Evolutionary conservation across 2,113 vertebrate genomes (phyloP), one percentile per base, ranked within the genome.

Genomic region (Urocitellus parryii): DNA sequence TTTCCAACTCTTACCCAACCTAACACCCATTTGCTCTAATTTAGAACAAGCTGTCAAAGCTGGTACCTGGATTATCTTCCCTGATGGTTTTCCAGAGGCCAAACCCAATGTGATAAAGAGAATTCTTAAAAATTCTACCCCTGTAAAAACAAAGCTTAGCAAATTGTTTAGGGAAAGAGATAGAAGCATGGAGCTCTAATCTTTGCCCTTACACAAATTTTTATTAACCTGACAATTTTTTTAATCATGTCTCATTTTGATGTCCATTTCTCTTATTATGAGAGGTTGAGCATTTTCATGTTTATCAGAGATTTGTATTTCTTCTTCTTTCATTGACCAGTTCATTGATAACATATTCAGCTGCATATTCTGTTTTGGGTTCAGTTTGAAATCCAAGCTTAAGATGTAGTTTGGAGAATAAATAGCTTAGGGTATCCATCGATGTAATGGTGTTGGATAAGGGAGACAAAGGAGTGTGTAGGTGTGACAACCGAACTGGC

Each of bases 351-450:
- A 29, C 27, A 32, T 63, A 63, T 61, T 83, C 27, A 29, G 16
- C 10, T 95, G 34, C 32, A 34, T 53, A 13, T 84, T 89, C 70
- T 91, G 51, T 24, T 42, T 81, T 88, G 63, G 14, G 18, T 81
- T 96, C 65, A 88, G 63, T 88, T 84, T 94, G 48, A 87, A 97
- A 92, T 51, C 27, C 63, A 68, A 95, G 24, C 17, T 53, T 78
- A 63, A 90, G 11, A 82, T 74, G 39, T 2, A 88, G 22, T 90
- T 67, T 88, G 6, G 27, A 39, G 74, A 95, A 11, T n/a, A 3
- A 34, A 34, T n/a, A 92, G 58, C n/a, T 58, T 65, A 73, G 4
- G 16, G 13, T 84, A 10, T 16, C 37, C 83, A 58, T 0, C 63
- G 24, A 91, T 22, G 13, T 22, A 78, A 51, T 2, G 4, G 10